phyloP scores from a whole-genome alignment of 2,888 invertebrate species.

The Platycheirus albimanus region DNA sequence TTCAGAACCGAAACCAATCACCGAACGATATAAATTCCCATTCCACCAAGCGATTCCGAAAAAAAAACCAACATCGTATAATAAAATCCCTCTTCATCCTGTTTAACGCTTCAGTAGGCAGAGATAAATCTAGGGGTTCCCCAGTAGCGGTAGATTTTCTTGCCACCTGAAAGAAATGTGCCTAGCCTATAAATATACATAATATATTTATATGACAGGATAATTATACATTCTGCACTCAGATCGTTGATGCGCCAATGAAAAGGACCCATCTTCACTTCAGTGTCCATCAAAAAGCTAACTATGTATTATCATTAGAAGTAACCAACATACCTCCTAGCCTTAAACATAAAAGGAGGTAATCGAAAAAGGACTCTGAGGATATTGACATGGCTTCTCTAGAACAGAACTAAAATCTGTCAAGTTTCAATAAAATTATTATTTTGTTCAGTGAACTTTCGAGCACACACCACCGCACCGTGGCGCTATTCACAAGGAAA shows the following conservation, averaged over 20 bases:
- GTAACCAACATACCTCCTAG: neutral
- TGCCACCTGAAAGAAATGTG: conserved; percentile 51
- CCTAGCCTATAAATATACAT: neutral
- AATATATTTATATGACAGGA: neutral
- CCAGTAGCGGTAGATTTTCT: conserved; percentile 17
- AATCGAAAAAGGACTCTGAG: conserved; percentile 23
- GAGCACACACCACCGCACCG: conserved; percentile 24
- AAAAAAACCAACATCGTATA: conserved; percentile 27
- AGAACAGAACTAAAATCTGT: conserved; percentile 22
- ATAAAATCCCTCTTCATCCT: conserved; percentile 72
- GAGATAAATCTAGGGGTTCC: conserved; percentile 42
- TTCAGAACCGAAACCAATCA: conserved; percentile 67
- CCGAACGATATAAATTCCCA: conserved; percentile 40
- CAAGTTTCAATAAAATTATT: conserved; percentile 69
- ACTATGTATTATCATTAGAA: conserved; percentile 69
- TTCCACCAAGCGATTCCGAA: conserved; percentile 2
- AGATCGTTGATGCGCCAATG: conserved; percentile 22
- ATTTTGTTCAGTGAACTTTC: conserved; percentile 69
- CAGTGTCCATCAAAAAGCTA: conserved; percentile 61
- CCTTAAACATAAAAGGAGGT: neutral
- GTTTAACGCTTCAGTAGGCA: conserved; percentile 67
- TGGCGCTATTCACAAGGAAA: conserved; percentile 14
- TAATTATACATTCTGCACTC: neutral
- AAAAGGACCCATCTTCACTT: conserved; percentile 58
- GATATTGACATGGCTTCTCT: conserved; percentile 54